phyloP scores from a whole-genome alignment of 2,888 invertebrate species.

The Spodoptera picta region DNA sequence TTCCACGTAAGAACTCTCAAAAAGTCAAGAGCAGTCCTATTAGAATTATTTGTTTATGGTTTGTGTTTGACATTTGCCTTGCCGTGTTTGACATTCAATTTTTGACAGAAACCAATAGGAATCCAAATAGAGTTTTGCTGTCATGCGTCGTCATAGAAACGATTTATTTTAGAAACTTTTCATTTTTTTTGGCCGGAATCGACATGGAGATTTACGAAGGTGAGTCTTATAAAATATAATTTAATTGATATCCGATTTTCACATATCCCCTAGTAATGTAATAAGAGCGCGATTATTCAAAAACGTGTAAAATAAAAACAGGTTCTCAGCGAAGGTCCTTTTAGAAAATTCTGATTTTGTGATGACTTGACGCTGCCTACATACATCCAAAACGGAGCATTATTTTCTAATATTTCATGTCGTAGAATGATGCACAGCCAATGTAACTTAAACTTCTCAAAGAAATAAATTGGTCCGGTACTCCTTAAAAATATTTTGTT shows the following conservation, averaged over 20 bases:
- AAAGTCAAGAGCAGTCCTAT: too few relatives aligned
- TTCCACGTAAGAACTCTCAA: too few relatives aligned
- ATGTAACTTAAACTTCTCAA: too few relatives aligned
- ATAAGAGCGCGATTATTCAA: slow-evolving; percentile 47
- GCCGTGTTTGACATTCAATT: slow-evolving; percentile 45
- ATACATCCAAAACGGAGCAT: slow-evolving; percentile 16
- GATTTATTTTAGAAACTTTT: slow-evolving; percentile 82
- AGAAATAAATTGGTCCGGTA: not conserved
- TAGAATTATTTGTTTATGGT: slow-evolving; percentile 23
- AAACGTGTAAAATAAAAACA: slow-evolving; percentile 56
- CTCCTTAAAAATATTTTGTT: not conserved
- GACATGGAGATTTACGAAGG: slow-evolving; percentile 86
- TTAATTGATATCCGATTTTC: slow-evolving; percentile 33
- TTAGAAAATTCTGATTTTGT: slow-evolving; percentile 34
- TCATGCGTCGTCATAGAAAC: slow-evolving; percentile 89
- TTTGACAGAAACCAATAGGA: slow-evolving; percentile 66
- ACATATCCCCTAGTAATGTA: not conserved
- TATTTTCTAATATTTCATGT: slow-evolving; percentile 6
- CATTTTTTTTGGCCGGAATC: slow-evolving; percentile 79
- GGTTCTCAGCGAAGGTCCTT: slow-evolving; percentile 53
- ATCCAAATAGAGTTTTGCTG: slow-evolving; percentile 77
- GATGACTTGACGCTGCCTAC: slow-evolving; percentile 25
- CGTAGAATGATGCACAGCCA: not conserved
- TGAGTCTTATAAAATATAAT: slow-evolving; percentile 67
- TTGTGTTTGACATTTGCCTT: slow-evolving; percentile 25